Percentiles rank a stretch among this genome's conserved stretches.
phyloP scores from a whole-genome alignment of 2,888 invertebrate species.

The Agrypnus murinus region DNA sequence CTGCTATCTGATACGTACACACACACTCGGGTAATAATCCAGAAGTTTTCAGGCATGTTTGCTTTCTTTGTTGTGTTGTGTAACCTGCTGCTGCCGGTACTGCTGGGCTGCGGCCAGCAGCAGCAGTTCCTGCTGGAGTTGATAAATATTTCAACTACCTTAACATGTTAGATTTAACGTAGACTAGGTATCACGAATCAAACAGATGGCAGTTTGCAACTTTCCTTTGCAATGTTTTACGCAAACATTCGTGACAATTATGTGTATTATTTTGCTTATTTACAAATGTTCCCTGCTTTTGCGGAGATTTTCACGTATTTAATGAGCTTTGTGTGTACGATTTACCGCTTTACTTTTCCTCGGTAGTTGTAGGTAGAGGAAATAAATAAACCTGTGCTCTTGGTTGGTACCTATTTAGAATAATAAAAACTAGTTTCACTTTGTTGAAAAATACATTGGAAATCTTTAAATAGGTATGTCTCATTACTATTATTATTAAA shows the following conservation, averaged over 20 bases:
- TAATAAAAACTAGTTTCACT: too few species aligned
- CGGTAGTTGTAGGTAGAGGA: conserved; percentile 6
- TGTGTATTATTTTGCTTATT: conserved; percentile 47
- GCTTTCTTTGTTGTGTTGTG: conserved; percentile 33
- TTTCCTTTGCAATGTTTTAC: conserved; percentile 54
- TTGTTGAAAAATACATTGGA: too few species aligned
- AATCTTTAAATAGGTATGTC: too few species aligned
- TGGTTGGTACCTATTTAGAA: not conserved
- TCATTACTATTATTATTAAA: too few species aligned
- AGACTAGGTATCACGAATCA: conserved; percentile 52
- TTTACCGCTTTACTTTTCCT: conserved; percentile 27
- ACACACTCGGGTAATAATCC: conserved; percentile 12
- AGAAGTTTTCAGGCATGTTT: conserved; percentile 28
- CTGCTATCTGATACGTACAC: conserved; percentile 22
- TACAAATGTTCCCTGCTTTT: conserved; percentile 40
- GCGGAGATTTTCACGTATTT: conserved; percentile 42
- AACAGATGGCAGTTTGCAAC: conserved; percentile 49
- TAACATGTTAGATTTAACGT: conserved; percentile 45
- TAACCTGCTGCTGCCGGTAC: conserved; percentile 13
- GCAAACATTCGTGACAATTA: conserved; percentile 53
- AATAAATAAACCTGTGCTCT: conserved; percentile 8
- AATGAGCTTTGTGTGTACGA: conserved; percentile 42
- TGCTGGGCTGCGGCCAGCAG: conserved; percentile 33
- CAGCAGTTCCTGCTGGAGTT: conserved; percentile 36
- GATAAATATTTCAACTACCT: conserved; percentile 37